Evolutionary conservation across 2,113 vertebrate genomes (phyloP).

Genomic region (Microcebus jonahi): DNA sequence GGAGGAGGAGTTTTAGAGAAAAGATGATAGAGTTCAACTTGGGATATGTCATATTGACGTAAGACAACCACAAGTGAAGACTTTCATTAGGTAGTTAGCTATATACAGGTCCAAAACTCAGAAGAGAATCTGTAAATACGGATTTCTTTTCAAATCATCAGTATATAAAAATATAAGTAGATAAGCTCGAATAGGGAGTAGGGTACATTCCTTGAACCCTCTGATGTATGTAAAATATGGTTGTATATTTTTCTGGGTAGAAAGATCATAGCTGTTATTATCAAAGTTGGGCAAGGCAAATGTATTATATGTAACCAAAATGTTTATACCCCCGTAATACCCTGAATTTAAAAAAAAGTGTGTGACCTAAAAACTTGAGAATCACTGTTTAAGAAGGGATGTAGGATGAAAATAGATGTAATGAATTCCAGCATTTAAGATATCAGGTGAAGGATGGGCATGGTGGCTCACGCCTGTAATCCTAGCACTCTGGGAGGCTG

Average conservation of each 20-base stretch:
- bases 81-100: background rate
- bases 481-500: too few relatives aligned
- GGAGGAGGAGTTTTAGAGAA: background rate
- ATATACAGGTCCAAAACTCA: background rate
- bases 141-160: background rate
- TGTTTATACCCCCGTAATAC: too few relatives aligned
- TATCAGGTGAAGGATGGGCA: too few relatives aligned
- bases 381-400: background rate
- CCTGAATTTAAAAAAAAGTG: too few relatives aligned
- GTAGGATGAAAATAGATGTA: background rate
- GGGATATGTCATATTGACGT: constrained; percentile 1
- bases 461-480: too few relatives aligned
- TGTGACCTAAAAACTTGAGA: background rate
- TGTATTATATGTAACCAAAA: too few relatives aligned
- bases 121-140: background rate
- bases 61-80: background rate
- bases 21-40: background rate
- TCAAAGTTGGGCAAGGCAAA: background rate
- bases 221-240: background rate
- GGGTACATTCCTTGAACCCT: constrained; percentile 2
- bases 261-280: constrained; percentile 19
- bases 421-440: background rate
- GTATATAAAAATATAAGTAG: background rate
- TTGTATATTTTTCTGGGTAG: constrained; percentile 1
- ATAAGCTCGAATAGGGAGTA: background rate